Evolutionary conservation across 2,797 vertebrate species (phyloP).

Genomic region (Chrysocyon brachyurus): DNA sequence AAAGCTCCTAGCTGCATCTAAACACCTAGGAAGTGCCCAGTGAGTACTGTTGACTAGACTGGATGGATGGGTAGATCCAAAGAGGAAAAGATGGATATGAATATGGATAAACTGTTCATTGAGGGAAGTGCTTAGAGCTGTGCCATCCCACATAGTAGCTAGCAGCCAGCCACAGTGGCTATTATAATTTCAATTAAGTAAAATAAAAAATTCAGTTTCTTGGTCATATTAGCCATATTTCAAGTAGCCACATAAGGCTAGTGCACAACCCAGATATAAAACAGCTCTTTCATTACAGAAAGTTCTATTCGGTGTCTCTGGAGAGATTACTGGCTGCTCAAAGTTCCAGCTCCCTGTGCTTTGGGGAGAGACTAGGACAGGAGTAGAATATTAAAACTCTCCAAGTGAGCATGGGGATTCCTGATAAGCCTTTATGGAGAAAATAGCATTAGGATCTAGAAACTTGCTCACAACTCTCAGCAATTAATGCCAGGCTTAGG

Average conservation of each 20-base stretch:
- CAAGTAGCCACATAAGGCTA: neutral
- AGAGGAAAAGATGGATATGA: neutral
- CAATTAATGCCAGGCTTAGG: neutral
- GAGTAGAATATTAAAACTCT: neutral
- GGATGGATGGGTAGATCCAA: neutral
- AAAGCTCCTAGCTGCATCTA: neutral
- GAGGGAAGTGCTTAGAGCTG: neutral
- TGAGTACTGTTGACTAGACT: neutral
- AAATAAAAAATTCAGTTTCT: slow-evolving; percentile 38
- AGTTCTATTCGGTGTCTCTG: neutral
- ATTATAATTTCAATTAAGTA: slow-evolving; percentile 24
- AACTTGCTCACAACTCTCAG: neutral
- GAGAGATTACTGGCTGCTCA: neutral
- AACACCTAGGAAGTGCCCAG: neutral
- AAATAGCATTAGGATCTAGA: neutral
- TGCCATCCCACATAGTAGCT: neutral
- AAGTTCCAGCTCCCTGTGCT: neutral
- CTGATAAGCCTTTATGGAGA: neutral
- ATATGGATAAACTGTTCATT: neutral
- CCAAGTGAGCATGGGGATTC: neutral
- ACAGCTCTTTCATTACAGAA: neutral
- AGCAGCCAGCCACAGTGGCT: neutral
- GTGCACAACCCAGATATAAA: neutral
- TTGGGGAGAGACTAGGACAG: neutral
- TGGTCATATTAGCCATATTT: neutral